Evolutionary conservation across 2,113 vertebrate species (phyloP), one percentile per base, ranked within the genome.

Genomic region (Polyodon spathula): DNA sequence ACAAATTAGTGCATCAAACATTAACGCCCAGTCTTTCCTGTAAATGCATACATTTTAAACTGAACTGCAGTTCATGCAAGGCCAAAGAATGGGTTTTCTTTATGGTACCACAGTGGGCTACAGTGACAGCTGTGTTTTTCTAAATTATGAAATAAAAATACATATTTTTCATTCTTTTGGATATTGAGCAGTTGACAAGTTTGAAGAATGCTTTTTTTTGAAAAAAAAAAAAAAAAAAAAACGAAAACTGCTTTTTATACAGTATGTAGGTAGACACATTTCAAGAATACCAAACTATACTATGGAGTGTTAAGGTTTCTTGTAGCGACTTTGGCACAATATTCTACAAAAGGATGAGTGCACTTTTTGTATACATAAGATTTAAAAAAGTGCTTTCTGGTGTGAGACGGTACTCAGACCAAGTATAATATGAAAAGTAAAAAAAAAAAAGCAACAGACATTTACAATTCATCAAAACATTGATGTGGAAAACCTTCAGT

Each of bases 301-400:
- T 27, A 27, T 27, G 27, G 27, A 27, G 27, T 27, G 27, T 27
- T 61, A 66, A 57, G 40, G 59, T 67, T 78, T 73, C 78, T 68
- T 87, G 85, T 85, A 84, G 78, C 85, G 77, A 71, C 69, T 66
- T 73, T 64, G 81, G 81, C 78, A 78, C 65, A 66, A 75, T 79
- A 74, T 68, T 71, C 73, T 69, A 71, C 61, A 62, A 66, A 80
- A 76, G 68, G 59, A 73, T 76, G 58, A 66, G 42, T 39, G 63
- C 66, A 66, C 61, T 48, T 69, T 67, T 66, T 63, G 60, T 72
- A 76, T 66, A 74, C 44, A 68, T 54, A n/a, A n/a, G n/a, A 56
- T 67, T 52, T 62, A 62, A 9, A 74, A 72, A 81, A 80, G 77
- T 84, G 75, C 76, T 76, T 73, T 70, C 65, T 76, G 79, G 78